Evolutionary conservation across 2,888 invertebrate species (phyloP), one percentile per base, ranked within the genome.

Genomic region (Schizaphis graminum): DNA sequence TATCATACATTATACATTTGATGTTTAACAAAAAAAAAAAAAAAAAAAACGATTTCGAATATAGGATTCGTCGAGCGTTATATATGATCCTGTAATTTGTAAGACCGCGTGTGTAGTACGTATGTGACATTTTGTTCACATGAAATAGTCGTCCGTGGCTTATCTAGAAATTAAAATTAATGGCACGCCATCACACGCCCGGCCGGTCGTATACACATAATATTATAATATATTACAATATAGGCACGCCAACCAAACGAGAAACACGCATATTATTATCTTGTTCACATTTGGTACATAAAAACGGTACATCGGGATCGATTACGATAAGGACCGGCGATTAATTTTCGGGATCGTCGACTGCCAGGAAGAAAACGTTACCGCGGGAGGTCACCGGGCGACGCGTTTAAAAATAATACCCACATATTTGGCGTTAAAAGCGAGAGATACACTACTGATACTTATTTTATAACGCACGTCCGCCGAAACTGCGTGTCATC

Each of bases 121-220:
- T 77, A 41, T 77, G 67, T 21, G 35, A 35, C 77, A 35, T 77
- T 77, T 77, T 35, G 77, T 77, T 77, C 77, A 21, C 77, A 35
- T 21, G 35, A 35, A 77, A 77, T 8, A 21, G 77, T 77, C 77
- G 77, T 77, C 77, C 77, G 77, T 21, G 77, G 77, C 35, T 77
- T 41, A 77, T 77, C 77, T 77, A 21, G 21, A 77, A 77, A 35
- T 77, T 49, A 88, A n/a, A 53, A 88, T 53, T 88, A 88, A 88
- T 88, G 87, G 4, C 24, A 49, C n/a, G 47, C 35, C 35, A 35
- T 35, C 67, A 77, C 77, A 41, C 77, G 87, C 24, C 35, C 3
- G 87, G 53, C 10, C 49, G 87, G 44, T 85, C 35, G 41, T 44
- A 21, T 53, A 77, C 35, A 41, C 35, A 21, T 35, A 67, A 21